phyloP scores from a whole-genome alignment of 2,113 vertebrate genomes.

The Tragelaphus buxtoni region DNA sequence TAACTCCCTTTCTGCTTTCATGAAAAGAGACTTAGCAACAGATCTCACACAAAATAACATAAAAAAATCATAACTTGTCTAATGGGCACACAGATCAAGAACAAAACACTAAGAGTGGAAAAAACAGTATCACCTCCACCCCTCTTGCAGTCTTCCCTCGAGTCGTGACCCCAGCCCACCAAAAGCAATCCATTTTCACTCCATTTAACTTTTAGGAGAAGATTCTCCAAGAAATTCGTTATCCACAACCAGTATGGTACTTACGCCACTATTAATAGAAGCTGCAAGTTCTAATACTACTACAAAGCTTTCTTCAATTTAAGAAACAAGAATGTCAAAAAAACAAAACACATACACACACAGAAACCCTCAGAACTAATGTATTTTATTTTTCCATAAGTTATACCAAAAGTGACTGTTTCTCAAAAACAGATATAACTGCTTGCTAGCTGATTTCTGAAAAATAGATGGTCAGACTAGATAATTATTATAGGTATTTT shows the following conservation, averaged over 20 bases:
- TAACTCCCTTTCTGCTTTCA: not conserved
- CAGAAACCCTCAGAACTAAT: not conserved
- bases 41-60: not conserved
- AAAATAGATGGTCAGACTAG: not conserved
- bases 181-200: not conserved
- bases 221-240: not conserved
- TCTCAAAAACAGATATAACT: not conserved
- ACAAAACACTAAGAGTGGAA: not conserved
- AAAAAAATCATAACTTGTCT: not conserved
- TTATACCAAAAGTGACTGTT: not conserved
- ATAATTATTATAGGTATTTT: not conserved
- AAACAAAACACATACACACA: not conserved
- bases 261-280: not conserved
- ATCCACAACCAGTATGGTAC: not conserved
- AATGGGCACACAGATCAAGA: not conserved
- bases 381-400: slow-evolving; percentile 16
- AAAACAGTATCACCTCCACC: not conserved
- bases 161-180: not conserved
- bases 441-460: not conserved
- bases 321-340: not conserved
- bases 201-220: not conserved
- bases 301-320: slow-evolving; percentile 8
- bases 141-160: not conserved
- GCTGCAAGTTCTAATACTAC: not conserved
- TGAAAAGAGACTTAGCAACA: not conserved